Evolutionary conservation across 2,113 vertebrate genomes (phyloP), one percentile per base, ranked within the genome.

Genomic region (Hipposideros armiger): DNA sequence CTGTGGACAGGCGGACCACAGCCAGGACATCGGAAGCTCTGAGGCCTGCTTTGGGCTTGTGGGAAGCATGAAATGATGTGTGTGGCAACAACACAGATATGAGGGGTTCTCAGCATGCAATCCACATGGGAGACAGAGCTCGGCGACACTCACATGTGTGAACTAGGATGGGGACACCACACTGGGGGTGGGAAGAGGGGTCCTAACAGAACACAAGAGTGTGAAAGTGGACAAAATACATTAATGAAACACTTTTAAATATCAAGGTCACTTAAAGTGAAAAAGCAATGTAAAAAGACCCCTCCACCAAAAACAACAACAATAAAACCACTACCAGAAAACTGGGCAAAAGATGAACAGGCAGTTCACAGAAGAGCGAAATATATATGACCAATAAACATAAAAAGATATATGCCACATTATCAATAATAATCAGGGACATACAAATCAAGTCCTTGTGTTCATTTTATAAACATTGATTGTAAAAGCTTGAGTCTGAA

Each of bases 211-310:
- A 98, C 98, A 98, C 97, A 98, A 16, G 14, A 54, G 52, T 54
- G 97, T 98, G 97, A 98, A 97, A 98, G 98, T 98, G 98, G 98
- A 98, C 98, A 99, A 98, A 98, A 99, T 97, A 98, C 99, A 99
- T 98, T 98, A 98, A 30, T 87, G 16, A 87, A 40, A 30, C 64
- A 16, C 16, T 62, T 90, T 66, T 72, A 77, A 15, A 62, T 47
- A 50, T 54, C 26, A 74, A 56, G 64, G 6, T 85, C 47, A 94
- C 17, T 30, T 73, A 69, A 16, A 64, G 7, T 80, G n/a, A 66
- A 93, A 92, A 40, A 67, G 11, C 45, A 56, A 69, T 30, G 5
- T 28, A 54, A 62, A 58, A 64, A 58, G 11, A 83, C 5, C 11
- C 16, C 10, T 11, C 3, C 22, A 24, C 24, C 24, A 22, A 77